These are phyloP conservation scores for Iguana delicatissima DNA, from an alignment of 2,797 vertebrate genomes.

Conservation along the genomic window DNA sequence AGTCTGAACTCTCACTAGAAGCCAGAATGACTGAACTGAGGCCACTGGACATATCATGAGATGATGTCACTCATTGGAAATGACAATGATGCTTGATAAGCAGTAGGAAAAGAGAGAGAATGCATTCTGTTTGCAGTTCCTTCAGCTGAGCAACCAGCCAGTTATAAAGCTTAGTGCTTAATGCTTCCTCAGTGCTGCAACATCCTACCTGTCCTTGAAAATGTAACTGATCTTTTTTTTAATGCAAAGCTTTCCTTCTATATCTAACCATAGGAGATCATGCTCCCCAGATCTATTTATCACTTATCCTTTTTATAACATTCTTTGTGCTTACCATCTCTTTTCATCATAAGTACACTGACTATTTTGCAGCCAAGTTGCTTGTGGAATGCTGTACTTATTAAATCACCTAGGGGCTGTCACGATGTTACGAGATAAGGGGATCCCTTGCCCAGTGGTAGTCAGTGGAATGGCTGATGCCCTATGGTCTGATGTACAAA, in stretches of 20 bases:
- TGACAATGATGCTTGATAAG: no score
- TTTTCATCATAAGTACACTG: conserved; percentile 42
- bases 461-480: no score
- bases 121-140: conserved; percentile 43
- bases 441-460: no score
- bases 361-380: not conserved
- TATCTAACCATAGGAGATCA: conserved; percentile 54
- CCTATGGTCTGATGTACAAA: no score
- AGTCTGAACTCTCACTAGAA: no score
- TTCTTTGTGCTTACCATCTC: conserved; percentile 65
- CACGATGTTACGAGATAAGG: no score
- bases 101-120: no score
- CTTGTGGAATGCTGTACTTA: conserved; percentile 2
- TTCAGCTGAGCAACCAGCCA: conserved; percentile 30
- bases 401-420: not conserved
- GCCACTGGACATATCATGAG: no score
- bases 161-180: conserved; percentile 18
- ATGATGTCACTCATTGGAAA: no score
- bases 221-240: no score
- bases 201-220: no score
- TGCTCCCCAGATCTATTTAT: conserved; percentile 55
- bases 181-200: not conserved
- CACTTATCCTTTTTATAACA: conserved; percentile 60
- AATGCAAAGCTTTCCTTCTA: conserved; percentile 46
- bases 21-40: no score